Evolutionary conservation across 2,888 invertebrate genomes (phyloP), one percentile per base, ranked within the genome.

Genomic region (Polydrusus pterygomalis): DNA sequence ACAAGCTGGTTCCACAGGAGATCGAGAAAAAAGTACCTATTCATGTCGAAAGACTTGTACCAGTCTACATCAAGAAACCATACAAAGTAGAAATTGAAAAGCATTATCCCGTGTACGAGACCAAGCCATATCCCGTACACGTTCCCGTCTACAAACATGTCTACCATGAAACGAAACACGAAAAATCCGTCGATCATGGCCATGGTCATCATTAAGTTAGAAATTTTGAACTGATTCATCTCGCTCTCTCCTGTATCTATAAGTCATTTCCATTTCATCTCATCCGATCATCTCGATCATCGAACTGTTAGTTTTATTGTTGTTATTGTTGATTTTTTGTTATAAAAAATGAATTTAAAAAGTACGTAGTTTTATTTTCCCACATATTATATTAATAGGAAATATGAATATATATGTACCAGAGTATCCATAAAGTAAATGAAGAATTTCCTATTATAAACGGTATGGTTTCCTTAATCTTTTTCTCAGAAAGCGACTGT

Each of bases 81-180:
- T 93, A 93, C 89, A 93, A 93, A 81, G 93, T 94, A 6, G 92
- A 93, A 86, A 92, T 94, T 34, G 91, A 94, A 79, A 94, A 93
- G 88, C 93, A 91, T 84, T 92, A 94, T 62, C 92, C 92, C 84
- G 91, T 93, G 56, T 81, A 86, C 75, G 82, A 87, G 15, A 91
- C 92, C 82, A 92, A 92, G 84, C 93, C 93, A 7, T 93, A 93
- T 87, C 92, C 93, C 72, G 93, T 94, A 81, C 93, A 93, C 80
- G 91, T 92, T 11, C 93, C 93, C 51, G 92, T 93, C 17, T 93
- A 93, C 89, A 93, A 93, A 85, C 93, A 93, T 86, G 90, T 93
- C 81, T 91, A 93, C 88, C 92, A 93, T 86, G 79, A 81, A 63
- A 77, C 74, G 56, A 77, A 80, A 25, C 77, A 79, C 47, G 80